These are phyloP conservation scores for Elgaria multicarinata DNA, from an alignment of 2,113 vertebrate species.

Conservation along the genomic window DNA sequence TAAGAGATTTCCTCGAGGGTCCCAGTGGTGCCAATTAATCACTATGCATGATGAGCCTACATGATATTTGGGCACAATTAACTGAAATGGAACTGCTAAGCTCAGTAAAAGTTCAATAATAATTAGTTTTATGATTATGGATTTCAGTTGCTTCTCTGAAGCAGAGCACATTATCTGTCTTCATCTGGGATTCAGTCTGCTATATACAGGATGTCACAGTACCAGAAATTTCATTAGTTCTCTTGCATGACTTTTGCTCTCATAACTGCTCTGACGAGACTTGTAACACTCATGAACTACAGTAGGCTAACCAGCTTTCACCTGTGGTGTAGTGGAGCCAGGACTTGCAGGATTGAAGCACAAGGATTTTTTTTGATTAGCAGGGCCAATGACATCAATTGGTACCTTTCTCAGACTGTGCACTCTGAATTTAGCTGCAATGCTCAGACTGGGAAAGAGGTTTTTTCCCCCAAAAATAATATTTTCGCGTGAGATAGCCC, in stretches of 20 bases:
- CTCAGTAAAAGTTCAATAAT: background rate
- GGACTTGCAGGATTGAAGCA: too few relatives aligned
- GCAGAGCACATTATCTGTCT: background rate
- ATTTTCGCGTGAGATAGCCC: too few relatives aligned
- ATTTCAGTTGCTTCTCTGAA: background rate
- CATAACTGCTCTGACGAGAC: background rate
- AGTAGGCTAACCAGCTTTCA: background rate
- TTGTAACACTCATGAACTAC: too few relatives aligned
- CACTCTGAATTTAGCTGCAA: too few relatives aligned
- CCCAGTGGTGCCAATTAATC: background rate
- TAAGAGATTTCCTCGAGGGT: background rate
- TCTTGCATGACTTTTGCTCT: conserved; percentile 10
- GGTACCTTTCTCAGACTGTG: too few relatives aligned
- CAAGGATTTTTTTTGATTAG: too few relatives aligned
- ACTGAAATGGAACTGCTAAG: background rate
- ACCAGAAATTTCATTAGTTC: background rate
- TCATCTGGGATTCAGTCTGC: background rate
- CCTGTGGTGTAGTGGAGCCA: background rate
- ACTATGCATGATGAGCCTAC: background rate
- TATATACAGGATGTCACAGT: background rate
- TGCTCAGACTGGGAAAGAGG: too few relatives aligned
- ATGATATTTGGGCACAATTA: accelerated
- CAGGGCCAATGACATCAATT: too few relatives aligned
- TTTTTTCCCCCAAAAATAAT: too few relatives aligned
- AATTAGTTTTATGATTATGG: background rate